These are phyloP conservation scores for Microtus californicus DNA, from an alignment of 2,797 vertebrate species.

Conservation along the genomic window DNA sequence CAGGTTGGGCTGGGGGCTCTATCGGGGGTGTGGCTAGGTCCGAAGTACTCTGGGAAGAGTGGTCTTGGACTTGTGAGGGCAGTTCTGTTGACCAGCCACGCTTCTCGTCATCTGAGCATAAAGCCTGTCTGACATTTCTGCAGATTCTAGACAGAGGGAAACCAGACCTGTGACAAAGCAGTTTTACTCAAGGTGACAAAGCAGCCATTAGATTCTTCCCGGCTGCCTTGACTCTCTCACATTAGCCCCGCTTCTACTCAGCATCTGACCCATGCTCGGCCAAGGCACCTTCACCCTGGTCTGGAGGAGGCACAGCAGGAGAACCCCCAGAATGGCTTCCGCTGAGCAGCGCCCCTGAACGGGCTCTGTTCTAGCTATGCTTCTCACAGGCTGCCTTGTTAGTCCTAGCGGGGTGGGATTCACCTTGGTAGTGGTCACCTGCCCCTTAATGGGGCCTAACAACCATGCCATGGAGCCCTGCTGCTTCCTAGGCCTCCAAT, in stretches of 20 bases:
- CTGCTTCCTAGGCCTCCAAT: not conserved
- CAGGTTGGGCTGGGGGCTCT: slow-evolving; percentile 15
- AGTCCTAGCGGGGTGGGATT: not conserved
- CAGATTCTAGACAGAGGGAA: not conserved
- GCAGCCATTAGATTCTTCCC: not conserved
- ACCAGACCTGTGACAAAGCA: not conserved
- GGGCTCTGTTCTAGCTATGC: not conserved
- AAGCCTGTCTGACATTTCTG: not conserved
- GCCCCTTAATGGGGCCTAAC: fast-evolving
- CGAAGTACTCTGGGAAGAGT: slow-evolving; percentile 18
- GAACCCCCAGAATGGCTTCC: not conserved
- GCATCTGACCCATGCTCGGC: fast-evolving
- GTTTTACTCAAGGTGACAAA: not conserved
- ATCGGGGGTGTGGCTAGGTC: not conserved
- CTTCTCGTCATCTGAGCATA: not conserved
- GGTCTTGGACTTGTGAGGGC: slow-evolving; percentile 44
- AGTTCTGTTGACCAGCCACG: not conserved
- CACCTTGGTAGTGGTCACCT: not conserved
- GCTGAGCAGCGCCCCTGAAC: not conserved
- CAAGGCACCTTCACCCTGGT: too few species aligned
- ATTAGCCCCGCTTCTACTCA: fast-evolving
- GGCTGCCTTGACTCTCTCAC: not conserved
- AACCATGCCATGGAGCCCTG: not conserved
- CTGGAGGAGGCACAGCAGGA: not conserved
- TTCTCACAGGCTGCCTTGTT: not conserved